Conservation (phyloP, 2,888 invertebrate species). For the Andrena marginata region DNA sequence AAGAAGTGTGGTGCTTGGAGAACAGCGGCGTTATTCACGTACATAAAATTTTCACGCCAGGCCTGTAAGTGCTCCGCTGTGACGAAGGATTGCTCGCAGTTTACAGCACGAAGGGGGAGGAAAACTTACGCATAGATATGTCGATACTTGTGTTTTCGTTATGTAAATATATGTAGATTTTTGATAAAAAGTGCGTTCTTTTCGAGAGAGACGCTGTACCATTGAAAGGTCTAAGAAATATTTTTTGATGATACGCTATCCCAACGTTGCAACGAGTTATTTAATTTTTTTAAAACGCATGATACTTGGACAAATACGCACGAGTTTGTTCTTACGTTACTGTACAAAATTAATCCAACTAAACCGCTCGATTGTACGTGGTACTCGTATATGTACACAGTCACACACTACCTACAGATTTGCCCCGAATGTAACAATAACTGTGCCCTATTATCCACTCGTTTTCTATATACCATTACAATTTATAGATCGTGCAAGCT, state of each 20-base stretch:
- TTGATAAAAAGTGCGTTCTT: conserved; percentile 52
- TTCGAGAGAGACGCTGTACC: conserved; percentile 11
- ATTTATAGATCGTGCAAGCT: conserved; percentile 12
- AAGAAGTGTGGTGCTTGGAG: conserved; percentile 52
- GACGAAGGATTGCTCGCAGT: conserved; percentile 41
- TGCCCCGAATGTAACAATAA: background rate
- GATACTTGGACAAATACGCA: conserved; percentile 18
- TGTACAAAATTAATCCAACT: conserved; percentile 20
- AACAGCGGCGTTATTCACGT: conserved; percentile 51
- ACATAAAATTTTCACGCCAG: conserved; percentile 39
- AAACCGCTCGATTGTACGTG: conserved; percentile 1
- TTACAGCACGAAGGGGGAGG: conserved; percentile 27
- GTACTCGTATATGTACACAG: too few relatives aligned
- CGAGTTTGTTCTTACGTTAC: conserved; percentile 25
- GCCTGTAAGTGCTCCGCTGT: conserved; percentile 42
- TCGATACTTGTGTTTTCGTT: conserved; percentile 46
- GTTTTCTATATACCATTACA: conserved; percentile 3
- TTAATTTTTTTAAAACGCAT: conserved; percentile 1
- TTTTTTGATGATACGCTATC: conserved; percentile 44
- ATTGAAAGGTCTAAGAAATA: conserved; percentile 30
- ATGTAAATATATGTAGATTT: conserved; percentile 64
- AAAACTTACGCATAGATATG: conserved; percentile 10
- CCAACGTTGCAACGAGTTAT: conserved; percentile 35
- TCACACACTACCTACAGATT: background rate
- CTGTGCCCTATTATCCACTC: conserved; percentile 18